phyloP scores from a whole-genome alignment of 2,888 invertebrate genomes.

The Aleiodes alternator region DNA sequence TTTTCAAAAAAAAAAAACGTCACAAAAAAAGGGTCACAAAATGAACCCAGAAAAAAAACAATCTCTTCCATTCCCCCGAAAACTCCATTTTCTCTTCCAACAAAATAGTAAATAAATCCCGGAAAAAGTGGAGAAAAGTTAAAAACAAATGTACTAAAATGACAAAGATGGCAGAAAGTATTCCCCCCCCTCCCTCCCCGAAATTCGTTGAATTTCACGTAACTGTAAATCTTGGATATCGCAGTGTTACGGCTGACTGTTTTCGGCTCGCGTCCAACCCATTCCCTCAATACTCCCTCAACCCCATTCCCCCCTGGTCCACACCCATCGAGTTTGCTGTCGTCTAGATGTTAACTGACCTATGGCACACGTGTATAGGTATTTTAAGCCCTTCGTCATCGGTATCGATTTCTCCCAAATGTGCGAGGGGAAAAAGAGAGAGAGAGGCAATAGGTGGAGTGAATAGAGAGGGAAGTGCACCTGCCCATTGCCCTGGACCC shows the following conservation, averaged over 20 bases:
- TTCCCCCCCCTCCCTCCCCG: background rate
- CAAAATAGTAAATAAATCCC: background rate
- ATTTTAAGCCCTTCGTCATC: constrained; percentile 17
- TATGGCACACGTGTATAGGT: constrained; percentile 4
- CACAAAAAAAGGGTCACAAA: too few species aligned
- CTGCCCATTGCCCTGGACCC: constrained; percentile 45
- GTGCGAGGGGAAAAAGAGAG: background rate
- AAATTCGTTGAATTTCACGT: constrained; percentile 41
- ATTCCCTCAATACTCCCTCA: background rate
- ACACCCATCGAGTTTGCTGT: background rate
- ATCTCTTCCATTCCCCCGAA: background rate
- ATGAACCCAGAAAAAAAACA: background rate
- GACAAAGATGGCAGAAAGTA: constrained; percentile 29
- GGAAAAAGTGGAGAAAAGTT: background rate
- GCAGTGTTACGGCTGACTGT: constrained; percentile 50
- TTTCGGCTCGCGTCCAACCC: constrained; percentile 35
- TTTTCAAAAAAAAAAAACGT: too few species aligned
- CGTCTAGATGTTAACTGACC: constrained; percentile 23
- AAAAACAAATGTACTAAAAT: background rate
- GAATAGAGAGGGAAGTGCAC: constrained; percentile 41
- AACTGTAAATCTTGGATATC: constrained; percentile 54
- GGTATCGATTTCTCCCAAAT: background rate
- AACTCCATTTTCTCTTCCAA: too few species aligned
- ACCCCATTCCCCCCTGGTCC: background rate
- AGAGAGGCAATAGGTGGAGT: background rate